Percentiles rank a stretch among this genome's conserved stretches.
Conservation (phyloP, 2,113 vertebrate species). For the Merops nubicus region DNA sequence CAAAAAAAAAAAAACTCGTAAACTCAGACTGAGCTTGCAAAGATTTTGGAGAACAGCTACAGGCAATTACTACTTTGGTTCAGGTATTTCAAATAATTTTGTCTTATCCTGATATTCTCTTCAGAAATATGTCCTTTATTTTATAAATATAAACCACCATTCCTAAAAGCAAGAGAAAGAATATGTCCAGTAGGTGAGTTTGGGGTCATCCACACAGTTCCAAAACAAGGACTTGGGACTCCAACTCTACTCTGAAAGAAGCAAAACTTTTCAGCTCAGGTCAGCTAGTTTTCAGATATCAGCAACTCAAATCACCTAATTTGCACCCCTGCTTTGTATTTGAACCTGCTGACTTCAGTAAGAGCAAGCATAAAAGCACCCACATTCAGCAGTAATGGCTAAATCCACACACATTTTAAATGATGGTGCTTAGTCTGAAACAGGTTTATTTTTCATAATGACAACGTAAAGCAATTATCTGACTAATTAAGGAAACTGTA, state of each 20-base stretch:
- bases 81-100: background rate
- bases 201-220: background rate
- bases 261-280: background rate
- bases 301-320: background rate
- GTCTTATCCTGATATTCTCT: background rate
- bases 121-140: background rate
- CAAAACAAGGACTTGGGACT: background rate
- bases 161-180: background rate
- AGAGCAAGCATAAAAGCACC: background rate
- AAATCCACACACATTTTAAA: background rate
- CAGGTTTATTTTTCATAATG: background rate
- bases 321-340: background rate
- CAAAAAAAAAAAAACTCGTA: background rate
- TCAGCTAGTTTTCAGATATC: background rate
- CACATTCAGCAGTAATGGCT: background rate
- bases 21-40: background rate
- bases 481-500: constrained; percentile 19
- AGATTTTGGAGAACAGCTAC: background rate
- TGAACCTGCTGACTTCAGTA: background rate
- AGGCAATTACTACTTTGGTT: background rate
- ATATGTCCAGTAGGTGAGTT: background rate
- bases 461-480: constrained; percentile 1
- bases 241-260: background rate
- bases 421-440: background rate
- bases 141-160: background rate